phyloP scores from a whole-genome alignment of 2,888 invertebrate species.

The Scelioninae gen. 1 region DNA sequence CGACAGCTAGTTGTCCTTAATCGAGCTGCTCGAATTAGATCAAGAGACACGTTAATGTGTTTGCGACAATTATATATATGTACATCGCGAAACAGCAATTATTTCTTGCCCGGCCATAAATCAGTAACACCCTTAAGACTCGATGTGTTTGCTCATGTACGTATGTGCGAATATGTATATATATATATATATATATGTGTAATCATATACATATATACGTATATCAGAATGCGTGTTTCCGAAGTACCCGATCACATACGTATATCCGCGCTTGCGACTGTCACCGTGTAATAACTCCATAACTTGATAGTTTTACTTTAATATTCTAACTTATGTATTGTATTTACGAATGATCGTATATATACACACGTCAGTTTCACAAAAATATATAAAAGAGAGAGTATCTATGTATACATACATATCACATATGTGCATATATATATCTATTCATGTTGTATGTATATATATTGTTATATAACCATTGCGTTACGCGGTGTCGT shows the following conservation, averaged over 20 bases:
- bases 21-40: constrained; percentile 60
- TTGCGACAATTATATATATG: constrained; percentile 48
- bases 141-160: constrained; percentile 69
- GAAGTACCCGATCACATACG: constrained; percentile 52
- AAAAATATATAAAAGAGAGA: constrained; percentile 84
- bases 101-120: constrained; percentile 33
- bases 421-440: constrained; percentile 65
- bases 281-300: constrained; percentile 64
- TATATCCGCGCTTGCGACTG: constrained; percentile 56
- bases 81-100: constrained; percentile 46
- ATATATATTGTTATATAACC: constrained; percentile 71
- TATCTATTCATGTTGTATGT: no score
- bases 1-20: constrained; percentile 79
- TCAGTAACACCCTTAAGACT: constrained; percentile 50
- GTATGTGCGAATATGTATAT: constrained; percentile 66
- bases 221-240: constrained; percentile 67
- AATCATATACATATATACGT: constrained; percentile 74
- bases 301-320: constrained; percentile 68
- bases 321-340: constrained; percentile 69
- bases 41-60: constrained; percentile 50
- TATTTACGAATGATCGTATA: constrained; percentile 79
- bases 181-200: constrained; percentile 60
- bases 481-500: constrained; percentile 77
- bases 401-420: constrained; percentile 77
- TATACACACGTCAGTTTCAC: constrained; percentile 83